Conservation (phyloP, 2,888 invertebrate species). For the Drosophila tanythrix region DNA sequence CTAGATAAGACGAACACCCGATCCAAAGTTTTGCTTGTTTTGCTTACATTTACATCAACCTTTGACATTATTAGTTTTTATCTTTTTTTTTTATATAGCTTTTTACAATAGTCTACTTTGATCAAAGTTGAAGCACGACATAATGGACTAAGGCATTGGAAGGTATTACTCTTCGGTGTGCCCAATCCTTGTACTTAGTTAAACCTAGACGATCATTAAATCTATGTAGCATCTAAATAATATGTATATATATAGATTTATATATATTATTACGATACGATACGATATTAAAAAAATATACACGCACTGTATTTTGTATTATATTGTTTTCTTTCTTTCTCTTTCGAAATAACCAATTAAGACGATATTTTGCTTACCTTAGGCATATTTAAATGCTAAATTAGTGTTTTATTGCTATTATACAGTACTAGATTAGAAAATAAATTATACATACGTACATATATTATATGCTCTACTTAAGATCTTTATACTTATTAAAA, state of each 20-base stretch:
- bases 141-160: slow-evolving; percentile 5
- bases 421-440: slow-evolving; percentile 42
- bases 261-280: slow-evolving; percentile 15
- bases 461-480: slow-evolving; percentile 45
- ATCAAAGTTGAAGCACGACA: slow-evolving; percentile 13
- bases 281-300: slow-evolving; percentile 45
- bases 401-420: slow-evolving; percentile 47
- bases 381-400: slow-evolving; percentile 17
- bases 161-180: slow-evolving; percentile 15
- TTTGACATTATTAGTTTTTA: slow-evolving; percentile 9
- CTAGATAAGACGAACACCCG: slow-evolving; percentile 1
- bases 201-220: slow-evolving; percentile 14
- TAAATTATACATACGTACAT: slow-evolving; percentile 59
- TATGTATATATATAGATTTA: slow-evolving; percentile 4
- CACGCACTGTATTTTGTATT: slow-evolving; percentile 38
- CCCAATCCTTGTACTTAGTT: slow-evolving; percentile 24
- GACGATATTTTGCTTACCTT: slow-evolving; percentile 30
- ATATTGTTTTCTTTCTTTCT: slow-evolving; percentile 17
- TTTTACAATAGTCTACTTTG: slow-evolving; percentile 37
- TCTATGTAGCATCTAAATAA: slow-evolving; percentile 30
- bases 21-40: slow-evolving; percentile 6
- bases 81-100: slow-evolving; percentile 18
- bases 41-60: slow-evolving; percentile 18
- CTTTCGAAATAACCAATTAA: slow-evolving; percentile 33
- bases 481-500: slow-evolving; percentile 35